Evolutionary conservation across 2,113 vertebrate species (phyloP).

Genomic region (Helogale parvula): DNA sequence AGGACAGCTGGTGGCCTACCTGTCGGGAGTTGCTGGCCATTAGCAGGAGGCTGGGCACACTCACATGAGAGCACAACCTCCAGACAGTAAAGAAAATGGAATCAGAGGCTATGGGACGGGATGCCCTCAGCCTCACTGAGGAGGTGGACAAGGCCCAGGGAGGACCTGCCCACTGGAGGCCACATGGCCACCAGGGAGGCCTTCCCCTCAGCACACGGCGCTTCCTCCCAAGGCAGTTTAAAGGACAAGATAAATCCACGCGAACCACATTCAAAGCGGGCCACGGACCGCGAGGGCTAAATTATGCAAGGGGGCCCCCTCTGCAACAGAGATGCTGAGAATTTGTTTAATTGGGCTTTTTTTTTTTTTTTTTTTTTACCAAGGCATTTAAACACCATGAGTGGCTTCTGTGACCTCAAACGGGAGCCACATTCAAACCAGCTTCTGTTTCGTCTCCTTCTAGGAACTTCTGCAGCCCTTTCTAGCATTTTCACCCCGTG

Average conservation of each 20-base stretch:
- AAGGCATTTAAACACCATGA: neutral
- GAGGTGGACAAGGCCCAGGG: neutral
- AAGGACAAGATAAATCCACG: neutral
- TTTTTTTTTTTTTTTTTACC: too few relatives aligned
- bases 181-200: rapidly evolving
- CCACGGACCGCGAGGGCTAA: rapidly evolving
- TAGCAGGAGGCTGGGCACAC: neutral
- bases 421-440: rapidly evolving
- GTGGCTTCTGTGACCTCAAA: neutral
- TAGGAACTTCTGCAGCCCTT: neutral
- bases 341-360: neutral
- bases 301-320: neutral
- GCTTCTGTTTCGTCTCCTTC: neutral
- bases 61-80: neutral
- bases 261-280: too few relatives aligned
- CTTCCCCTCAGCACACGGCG: rapidly evolving
- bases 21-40: neutral
- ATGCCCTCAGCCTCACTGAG: neutral
- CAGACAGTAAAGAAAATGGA: neutral
- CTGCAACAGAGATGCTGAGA: neutral
- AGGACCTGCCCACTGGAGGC: neutral
- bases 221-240: neutral
- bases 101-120: neutral
- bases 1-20: rapidly evolving
- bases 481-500: neutral